phyloP scores from a whole-genome alignment of 1,140 invertebrate species.

The Drosophila watanabei region DNA sequence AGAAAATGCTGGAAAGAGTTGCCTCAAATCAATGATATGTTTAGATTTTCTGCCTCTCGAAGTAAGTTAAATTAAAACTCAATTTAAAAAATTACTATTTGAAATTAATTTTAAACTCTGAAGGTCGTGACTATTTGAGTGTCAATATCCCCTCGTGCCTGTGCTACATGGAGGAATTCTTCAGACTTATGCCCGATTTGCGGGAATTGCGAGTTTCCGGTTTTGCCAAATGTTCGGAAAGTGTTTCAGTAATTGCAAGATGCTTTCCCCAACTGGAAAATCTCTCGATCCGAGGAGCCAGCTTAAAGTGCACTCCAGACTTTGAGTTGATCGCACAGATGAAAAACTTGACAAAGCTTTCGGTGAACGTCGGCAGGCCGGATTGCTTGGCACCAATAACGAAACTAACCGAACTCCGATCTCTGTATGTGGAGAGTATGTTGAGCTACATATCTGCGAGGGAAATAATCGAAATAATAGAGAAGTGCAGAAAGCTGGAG shows the following conservation, averaged over 20 bases:
- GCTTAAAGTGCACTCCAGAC: background rate
- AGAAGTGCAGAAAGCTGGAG: constrained; percentile 14
- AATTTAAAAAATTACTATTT: no score
- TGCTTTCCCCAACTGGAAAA: constrained; percentile 18
- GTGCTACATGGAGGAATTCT: constrained; percentile 26
- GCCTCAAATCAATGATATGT: background rate
- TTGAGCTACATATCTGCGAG: constrained; percentile 15
- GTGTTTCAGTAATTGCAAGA: constrained; percentile 8
- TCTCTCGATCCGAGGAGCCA: constrained; percentile 10
- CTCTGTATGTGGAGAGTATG: constrained; percentile 20
- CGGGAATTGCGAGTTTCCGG: constrained; percentile 14
- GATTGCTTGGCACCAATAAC: constrained; percentile 13
- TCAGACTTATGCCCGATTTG: constrained; percentile 14
- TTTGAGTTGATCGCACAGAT: constrained; percentile 25
- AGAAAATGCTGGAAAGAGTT: background rate
- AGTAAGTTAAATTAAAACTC: background rate
- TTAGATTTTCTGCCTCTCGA: constrained; percentile 1
- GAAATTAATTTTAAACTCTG: no score
- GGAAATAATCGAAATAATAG: constrained; percentile 25
- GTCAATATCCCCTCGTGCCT: constrained; percentile 17
- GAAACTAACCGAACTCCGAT: constrained; percentile 15
- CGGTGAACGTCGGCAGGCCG: background rate
- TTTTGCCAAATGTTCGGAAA: constrained; percentile 20
- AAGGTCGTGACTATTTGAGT: constrained; percentile 22
- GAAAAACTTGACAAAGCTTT: background rate